Conservation (phyloP, 2,888 invertebrate genomes). For the Ischnura elegans region DNA sequence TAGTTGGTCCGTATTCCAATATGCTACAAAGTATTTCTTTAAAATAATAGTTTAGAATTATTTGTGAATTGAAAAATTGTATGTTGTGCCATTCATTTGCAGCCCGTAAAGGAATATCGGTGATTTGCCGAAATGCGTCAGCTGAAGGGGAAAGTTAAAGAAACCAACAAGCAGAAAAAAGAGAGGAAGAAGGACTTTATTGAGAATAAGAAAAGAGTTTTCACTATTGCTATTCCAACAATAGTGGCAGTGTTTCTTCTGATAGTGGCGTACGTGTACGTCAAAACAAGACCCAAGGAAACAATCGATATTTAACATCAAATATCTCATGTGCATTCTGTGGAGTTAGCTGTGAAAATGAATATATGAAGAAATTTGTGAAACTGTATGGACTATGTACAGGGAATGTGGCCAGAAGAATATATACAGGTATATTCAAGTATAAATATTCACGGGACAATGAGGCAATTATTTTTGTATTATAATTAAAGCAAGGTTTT, state of each 20-base stretch:
- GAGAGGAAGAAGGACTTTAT: constrained; percentile 92
- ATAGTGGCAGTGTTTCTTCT: constrained; percentile 85
- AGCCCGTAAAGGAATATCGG: not conserved
- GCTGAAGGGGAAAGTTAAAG: constrained; percentile 89
- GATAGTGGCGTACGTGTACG: constrained; percentile 88
- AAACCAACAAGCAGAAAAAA: constrained; percentile 90
- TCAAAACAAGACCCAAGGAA: constrained; percentile 86
- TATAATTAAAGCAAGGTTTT: not conserved
- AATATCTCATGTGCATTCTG: not conserved
- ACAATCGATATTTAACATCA: constrained; percentile 58
- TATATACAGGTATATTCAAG: not conserved
- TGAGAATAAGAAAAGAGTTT: constrained; percentile 88
- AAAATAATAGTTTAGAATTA: too few relatives aligned
- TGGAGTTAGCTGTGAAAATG: not conserved
- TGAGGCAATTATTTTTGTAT: constrained; percentile 59
- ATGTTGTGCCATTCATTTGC: constrained; percentile 21
- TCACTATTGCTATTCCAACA: constrained; percentile 88
- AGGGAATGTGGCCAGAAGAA: not conserved
- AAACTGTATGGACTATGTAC: not conserved
- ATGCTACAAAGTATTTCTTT: too few relatives aligned
- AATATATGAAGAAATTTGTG: not conserved
- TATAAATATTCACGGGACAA: constrained; percentile 1
- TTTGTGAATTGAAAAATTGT: not conserved
- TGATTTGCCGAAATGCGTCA: constrained; percentile 83
- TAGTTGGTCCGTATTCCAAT: not conserved